A percentile compares a stretch with the other conserved stretches of the same genome.
Evolutionary conservation across 2,797 vertebrate species (phyloP).

Genomic region (Anableps anableps): DNA sequence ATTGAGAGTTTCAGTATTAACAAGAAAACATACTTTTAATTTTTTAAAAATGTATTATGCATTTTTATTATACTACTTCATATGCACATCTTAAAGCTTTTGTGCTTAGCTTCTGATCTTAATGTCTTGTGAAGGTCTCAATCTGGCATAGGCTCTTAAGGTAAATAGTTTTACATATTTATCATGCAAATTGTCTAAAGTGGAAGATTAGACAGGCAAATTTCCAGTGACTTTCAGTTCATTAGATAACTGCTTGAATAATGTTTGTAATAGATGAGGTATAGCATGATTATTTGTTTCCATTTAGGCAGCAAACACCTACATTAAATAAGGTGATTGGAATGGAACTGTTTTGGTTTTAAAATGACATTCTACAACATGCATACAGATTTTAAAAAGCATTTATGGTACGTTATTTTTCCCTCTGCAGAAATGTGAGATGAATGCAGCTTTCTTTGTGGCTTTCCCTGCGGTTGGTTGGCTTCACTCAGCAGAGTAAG

Average conservation of each 20-base stretch:
- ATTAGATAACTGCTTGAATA: slow-evolving; percentile 53
- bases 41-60: too few relatives aligned
- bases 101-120: slow-evolving; percentile 13
- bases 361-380: slow-evolving; percentile 10
- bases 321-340: slow-evolving; percentile 14
- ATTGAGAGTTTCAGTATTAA: slow-evolving; percentile 8
- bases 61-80: slow-evolving; percentile 22
- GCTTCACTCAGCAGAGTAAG: slow-evolving; percentile 58
- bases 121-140: slow-evolving; percentile 33
- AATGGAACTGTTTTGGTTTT: slow-evolving; percentile 19
- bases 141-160: slow-evolving; percentile 14
- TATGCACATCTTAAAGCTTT: slow-evolving; percentile 18
- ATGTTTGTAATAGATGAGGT: slow-evolving; percentile 47
- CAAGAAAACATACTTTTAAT: slow-evolving; percentile 1
- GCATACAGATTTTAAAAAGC: slow-evolving; percentile 33
- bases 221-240: slow-evolving; percentile 38
- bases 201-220: slow-evolving; percentile 38
- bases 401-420: slow-evolving; percentile 45
- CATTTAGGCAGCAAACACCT: slow-evolving; percentile 24
- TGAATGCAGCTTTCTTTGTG: slow-evolving; percentile 35
- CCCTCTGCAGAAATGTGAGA: slow-evolving; percentile 35
- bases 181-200: slow-evolving; percentile 52
- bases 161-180: slow-evolving; percentile 39
- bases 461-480: slow-evolving; percentile 48
- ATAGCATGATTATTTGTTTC: slow-evolving; percentile 29